These are phyloP conservation scores for Sinocyclocheilus anshuiensis DNA, from an alignment of 2,113 vertebrate species.

Conservation along the genomic window DNA sequence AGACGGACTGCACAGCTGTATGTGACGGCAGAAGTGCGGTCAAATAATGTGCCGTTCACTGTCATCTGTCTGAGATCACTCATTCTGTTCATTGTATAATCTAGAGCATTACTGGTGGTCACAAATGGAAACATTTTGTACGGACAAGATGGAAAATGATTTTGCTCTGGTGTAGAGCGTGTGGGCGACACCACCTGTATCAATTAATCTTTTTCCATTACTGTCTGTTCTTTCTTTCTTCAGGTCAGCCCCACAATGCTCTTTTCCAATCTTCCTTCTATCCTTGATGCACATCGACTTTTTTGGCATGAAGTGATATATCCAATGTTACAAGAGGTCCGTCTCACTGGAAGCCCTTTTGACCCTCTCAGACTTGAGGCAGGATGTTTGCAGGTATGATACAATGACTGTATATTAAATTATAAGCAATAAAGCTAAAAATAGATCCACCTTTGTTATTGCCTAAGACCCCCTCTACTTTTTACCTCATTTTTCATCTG, in stretches of 20 bases:
- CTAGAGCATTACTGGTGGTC: constrained; percentile 22
- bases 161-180: constrained; percentile 18
- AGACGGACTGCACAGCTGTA: neutral
- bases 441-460: neutral
- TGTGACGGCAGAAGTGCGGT: neutral
- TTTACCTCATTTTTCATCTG: neutral
- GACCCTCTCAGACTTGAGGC: constrained; percentile 76
- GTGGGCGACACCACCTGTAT: constrained; percentile 36
- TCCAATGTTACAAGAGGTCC: constrained; percentile 74
- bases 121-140: constrained; percentile 57
- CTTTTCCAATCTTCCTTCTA: constrained; percentile 78
- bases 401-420: neutral
- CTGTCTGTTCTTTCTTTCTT: neutral
- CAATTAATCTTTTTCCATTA: constrained; percentile 27
- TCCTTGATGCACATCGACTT: constrained; percentile 73
- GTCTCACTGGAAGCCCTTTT: constrained; percentile 74
- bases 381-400: constrained; percentile 77
- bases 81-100: constrained; percentile 53
- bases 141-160: constrained; percentile 63
- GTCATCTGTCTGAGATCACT: neutral
- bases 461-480: too few relatives aligned
- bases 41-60: neutral
- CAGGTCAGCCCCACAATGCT: constrained; percentile 74
- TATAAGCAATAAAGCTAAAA: neutral
- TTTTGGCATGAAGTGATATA: constrained; percentile 83